Evolutionary conservation across 2,888 invertebrate species (phyloP).

Genomic region (Eupithecia centaureata): DNA sequence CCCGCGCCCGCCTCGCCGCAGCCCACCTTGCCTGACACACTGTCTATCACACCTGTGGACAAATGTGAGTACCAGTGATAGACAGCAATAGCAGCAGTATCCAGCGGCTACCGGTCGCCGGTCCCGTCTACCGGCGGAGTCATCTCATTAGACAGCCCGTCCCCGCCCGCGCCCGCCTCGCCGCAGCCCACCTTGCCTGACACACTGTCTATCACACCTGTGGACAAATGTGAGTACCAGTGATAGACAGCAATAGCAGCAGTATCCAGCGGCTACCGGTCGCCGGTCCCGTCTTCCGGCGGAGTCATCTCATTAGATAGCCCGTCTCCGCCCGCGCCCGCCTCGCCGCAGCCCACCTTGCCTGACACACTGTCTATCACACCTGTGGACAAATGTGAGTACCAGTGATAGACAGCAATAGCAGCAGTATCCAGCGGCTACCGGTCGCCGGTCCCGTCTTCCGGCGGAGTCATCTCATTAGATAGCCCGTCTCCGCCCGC

Average conservation of each 20-base stretch:
- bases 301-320: conserved; percentile 82
- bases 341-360: conserved; percentile 44
- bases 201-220: conserved; percentile 60
- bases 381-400: conserved; percentile 51
- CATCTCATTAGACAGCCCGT: conserved; percentile 79
- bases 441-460: conserved; percentile 80
- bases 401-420: conserved; percentile 46
- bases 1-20: conserved; percentile 42
- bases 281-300: conserved; percentile 72
- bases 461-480: conserved; percentile 80
- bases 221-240: conserved; percentile 44
- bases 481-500: conserved; percentile 69
- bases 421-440: conserved; percentile 84
- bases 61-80: conserved; percentile 35
- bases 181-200: conserved; percentile 46
- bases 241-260: conserved; percentile 60
- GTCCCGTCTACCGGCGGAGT: conserved; percentile 66
- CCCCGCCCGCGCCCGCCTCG: conserved; percentile 50
- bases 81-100: conserved; percentile 74
- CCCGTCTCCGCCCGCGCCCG: conserved; percentile 52
- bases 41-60: conserved; percentile 61
- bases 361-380: conserved; percentile 58
- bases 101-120: conserved; percentile 85
- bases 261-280: conserved; percentile 85
- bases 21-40: conserved; percentile 48